These are phyloP conservation scores for Halcyon malimbica DNA, from an alignment of 2,113 vertebrate species.

Conservation along the genomic window DNA sequence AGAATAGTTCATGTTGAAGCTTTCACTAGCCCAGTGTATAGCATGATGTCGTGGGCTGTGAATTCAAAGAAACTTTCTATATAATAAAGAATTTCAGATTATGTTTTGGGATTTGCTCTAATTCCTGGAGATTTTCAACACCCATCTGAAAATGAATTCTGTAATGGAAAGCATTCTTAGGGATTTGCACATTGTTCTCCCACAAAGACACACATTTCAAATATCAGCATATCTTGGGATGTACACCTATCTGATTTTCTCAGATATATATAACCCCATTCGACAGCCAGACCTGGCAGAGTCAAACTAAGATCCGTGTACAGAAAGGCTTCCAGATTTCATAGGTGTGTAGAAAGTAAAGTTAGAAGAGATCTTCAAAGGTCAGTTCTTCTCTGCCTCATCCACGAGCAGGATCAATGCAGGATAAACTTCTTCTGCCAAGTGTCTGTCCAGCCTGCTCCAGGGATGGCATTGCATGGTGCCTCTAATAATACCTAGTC, in stretches of 20 bases:
- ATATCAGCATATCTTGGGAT: not conserved
- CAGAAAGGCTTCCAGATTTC: not conserved
- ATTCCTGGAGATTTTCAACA: conserved; percentile 48
- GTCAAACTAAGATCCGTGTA: not conserved
- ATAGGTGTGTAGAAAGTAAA: not conserved
- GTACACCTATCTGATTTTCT: not conserved
- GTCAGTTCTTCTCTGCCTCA: not conserved
- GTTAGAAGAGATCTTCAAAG: not conserved
- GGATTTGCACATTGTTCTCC: conserved; percentile 17
- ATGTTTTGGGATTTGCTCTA: conserved; percentile 20
- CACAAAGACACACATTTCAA: not conserved
- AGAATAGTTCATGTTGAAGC: conserved; percentile 17
- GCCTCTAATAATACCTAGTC: not conserved
- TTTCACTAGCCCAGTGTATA: not conserved
- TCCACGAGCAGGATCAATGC: not conserved
- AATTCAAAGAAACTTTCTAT: conserved; percentile 27
- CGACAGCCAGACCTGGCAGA: not conserved
- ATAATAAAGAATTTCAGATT: not conserved
- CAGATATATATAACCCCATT: not conserved
- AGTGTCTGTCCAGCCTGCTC: not conserved
- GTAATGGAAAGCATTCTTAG: conserved; percentile 1
- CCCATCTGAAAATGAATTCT: conserved; percentile 13
- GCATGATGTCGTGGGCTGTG: not conserved
- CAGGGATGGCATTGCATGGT: not conserved
- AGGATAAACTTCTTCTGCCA: not conserved